Evolutionary conservation across 2,888 invertebrate species (phyloP).

Genomic region (Eristalis tenax): DNA sequence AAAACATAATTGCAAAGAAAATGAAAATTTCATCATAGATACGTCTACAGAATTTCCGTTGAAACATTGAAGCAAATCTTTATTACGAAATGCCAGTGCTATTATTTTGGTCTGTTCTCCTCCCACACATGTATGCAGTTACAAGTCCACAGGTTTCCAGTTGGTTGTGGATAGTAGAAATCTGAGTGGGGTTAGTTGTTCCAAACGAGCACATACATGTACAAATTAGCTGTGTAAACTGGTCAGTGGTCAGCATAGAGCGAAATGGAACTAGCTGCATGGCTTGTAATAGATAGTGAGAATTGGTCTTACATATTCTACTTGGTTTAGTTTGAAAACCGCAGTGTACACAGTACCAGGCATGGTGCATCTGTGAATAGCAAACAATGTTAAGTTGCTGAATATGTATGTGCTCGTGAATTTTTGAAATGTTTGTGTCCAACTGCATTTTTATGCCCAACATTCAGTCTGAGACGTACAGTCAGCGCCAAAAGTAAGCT

Average conservation of each 20-base stretch:
- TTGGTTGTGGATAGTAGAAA: neutral
- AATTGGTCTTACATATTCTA: neutral
- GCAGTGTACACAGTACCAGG: neutral
- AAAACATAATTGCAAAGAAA: too few relatives aligned
- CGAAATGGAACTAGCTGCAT: neutral
- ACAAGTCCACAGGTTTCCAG: too few relatives aligned
- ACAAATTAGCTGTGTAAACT: neutral
- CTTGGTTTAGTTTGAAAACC: neutral
- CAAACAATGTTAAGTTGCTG: neutral
- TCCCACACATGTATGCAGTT: too few relatives aligned
- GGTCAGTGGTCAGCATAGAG: neutral
- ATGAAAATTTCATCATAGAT: too few relatives aligned
- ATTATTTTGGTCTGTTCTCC: too few relatives aligned
- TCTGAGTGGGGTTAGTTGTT: neutral
- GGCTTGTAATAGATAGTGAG: neutral
- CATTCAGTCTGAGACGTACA: neutral
- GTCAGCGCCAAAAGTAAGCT: too few relatives aligned
- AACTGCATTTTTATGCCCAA: neutral
- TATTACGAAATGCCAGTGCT: neutral
- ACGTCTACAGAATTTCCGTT: too few relatives aligned
- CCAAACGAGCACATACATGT: neutral
- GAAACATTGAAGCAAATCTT: too few relatives aligned
- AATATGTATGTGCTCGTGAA: neutral
- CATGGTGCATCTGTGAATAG: neutral
- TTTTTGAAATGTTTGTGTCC: neutral